phyloP scores from a whole-genome alignment of 2,888 invertebrate species.

The Sinotaia quadrata region DNA sequence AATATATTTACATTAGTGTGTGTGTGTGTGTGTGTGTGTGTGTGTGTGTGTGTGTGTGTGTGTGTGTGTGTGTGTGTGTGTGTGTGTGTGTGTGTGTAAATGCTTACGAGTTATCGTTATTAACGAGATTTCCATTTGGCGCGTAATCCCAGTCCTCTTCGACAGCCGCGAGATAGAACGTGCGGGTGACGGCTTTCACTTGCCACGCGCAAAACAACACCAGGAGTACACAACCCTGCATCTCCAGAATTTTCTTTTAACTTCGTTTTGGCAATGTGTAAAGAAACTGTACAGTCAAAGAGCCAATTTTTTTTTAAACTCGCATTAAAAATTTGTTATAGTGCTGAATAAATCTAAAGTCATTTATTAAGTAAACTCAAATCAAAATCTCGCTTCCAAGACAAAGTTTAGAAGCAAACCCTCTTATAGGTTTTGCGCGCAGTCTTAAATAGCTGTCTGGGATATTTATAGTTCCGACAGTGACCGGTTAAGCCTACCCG shows the following conservation, averaged over 20 bases:
- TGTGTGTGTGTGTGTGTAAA: conserved; percentile 41
- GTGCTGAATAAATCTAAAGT: no score
- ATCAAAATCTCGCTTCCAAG: no score
- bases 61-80: conserved; percentile 17
- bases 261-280: no score
- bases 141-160: conserved; percentile 29
- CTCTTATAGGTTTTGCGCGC: no score
- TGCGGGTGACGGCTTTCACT: neutral
- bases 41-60: conserved; percentile 18
- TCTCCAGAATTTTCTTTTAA: no score
- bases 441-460: no score
- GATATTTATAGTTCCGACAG: no score
- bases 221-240: neutral
- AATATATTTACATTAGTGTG: neutral
- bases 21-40: conserved; percentile 3
- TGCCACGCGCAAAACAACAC: neutral
- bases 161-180: conserved; percentile 23
- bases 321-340: no score
- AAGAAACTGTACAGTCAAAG: no score
- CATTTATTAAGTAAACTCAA: no score
- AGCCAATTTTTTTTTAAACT: neutral
- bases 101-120: conserved; percentile 38
- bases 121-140: conserved; percentile 14
- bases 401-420: no score
- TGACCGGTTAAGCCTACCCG: no score